These are phyloP conservation scores for Dendrophyllia cribrosa DNA, from an alignment of 64 coral and sea anemone genomes.

Conservation along the genomic window DNA sequence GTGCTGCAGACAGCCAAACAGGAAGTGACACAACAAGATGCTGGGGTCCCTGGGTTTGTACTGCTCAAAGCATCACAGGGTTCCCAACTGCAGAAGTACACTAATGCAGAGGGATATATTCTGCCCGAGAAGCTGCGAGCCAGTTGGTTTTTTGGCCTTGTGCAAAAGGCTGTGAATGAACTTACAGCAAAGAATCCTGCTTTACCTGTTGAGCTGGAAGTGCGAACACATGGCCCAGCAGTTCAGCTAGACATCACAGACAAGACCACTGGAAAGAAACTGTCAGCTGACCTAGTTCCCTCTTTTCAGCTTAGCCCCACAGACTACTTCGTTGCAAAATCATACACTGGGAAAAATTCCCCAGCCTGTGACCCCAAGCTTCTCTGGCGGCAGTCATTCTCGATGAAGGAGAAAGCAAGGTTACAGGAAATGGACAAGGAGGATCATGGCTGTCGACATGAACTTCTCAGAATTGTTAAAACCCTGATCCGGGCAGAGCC, in stretches of 20 bases:
- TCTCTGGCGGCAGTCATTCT: slow-evolving; percentile 80
- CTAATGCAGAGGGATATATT: slow-evolving; percentile 55
- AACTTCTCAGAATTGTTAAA: slow-evolving; percentile 85
- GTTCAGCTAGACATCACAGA: slow-evolving; percentile 82
- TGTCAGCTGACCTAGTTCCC: slow-evolving; percentile 83
- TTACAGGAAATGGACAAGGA: slow-evolving; percentile 83
- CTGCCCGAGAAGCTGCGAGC: slow-evolving; percentile 66
- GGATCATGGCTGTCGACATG: slow-evolving; percentile 77
- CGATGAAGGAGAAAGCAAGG: slow-evolving; percentile 74
- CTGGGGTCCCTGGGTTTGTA: slow-evolving; percentile 71
- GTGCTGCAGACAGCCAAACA: slow-evolving; percentile 63
- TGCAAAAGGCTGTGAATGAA: slow-evolving; percentile 57
- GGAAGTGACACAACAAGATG: slow-evolving; percentile 31
- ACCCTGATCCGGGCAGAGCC: slow-evolving; percentile 68
- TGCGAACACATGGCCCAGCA: slow-evolving; percentile 77
- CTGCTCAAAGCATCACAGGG: slow-evolving; percentile 48
- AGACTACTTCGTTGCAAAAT: slow-evolving; percentile 79
- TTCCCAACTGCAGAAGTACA: slow-evolving; percentile 49
- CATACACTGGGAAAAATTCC: slow-evolving; percentile 36
- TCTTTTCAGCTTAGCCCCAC: slow-evolving; percentile 52
- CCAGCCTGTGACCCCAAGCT: slow-evolving; percentile 42
- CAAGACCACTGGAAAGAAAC: not conserved
- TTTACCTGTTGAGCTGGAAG: slow-evolving; percentile 32
- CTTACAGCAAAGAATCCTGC: not conserved
- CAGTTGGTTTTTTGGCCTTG: slow-evolving; percentile 81